phyloP scores from a whole-genome alignment of 2,888 invertebrate species.

The Nomada goodeniana region DNA sequence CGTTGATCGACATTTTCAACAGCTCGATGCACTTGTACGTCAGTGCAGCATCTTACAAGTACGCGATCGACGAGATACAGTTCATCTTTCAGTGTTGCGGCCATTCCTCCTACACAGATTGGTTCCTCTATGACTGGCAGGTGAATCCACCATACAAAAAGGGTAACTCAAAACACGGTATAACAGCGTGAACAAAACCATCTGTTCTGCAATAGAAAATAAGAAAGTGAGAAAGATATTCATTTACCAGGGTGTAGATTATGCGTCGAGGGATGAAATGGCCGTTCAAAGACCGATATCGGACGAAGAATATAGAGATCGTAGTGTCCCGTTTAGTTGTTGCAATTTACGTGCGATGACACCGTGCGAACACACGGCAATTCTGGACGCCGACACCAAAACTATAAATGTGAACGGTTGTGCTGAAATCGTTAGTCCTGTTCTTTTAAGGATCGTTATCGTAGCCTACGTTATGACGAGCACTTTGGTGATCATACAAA shows the following conservation, averaged over 20 bases:
- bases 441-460: constrained; percentile 74
- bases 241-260: constrained; percentile 66
- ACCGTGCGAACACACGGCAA: constrained; percentile 75
- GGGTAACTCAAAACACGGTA: constrained; percentile 50
- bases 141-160: constrained; percentile 65
- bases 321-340: constrained; percentile 79
- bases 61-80: constrained; percentile 78
- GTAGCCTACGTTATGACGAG: constrained; percentile 78
- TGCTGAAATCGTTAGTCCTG: constrained; percentile 69
- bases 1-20: constrained; percentile 75
- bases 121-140: constrained; percentile 81
- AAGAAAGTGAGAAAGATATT: background rate
- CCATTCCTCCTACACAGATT: constrained; percentile 75
- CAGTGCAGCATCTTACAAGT: constrained; percentile 71
- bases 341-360: constrained; percentile 71
- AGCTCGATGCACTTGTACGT: constrained; percentile 78
- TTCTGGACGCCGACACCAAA: constrained; percentile 65
- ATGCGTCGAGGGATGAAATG: constrained; percentile 73
- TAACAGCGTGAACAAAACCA: constrained; percentile 5
- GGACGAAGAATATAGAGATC: constrained; percentile 68
- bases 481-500: constrained; percentile 74
- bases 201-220: background rate
- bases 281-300: constrained; percentile 65
- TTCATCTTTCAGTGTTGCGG: constrained; percentile 80
- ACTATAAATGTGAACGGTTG: constrained; percentile 79